phyloP scores from a whole-genome alignment of 2,888 invertebrate species.

The Limnephilus auricula region DNA sequence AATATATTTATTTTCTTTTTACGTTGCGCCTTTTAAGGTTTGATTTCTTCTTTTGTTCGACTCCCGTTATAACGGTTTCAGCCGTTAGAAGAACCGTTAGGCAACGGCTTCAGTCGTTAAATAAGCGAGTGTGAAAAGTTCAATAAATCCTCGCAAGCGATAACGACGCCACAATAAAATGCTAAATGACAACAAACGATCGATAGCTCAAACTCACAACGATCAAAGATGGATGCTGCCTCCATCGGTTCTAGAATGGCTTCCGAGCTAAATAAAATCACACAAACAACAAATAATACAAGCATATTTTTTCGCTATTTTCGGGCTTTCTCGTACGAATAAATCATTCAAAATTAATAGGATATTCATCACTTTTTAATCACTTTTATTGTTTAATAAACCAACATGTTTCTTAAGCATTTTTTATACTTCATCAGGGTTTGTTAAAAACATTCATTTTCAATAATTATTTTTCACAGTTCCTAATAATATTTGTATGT shows the following conservation, averaged over 20 bases:
- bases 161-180: slow-evolving; percentile 47
- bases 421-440: too few species aligned
- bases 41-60: not conserved
- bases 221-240: not conserved
- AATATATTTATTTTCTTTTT: not conserved
- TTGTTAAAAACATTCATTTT: too few species aligned
- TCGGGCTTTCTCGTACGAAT: not conserved
- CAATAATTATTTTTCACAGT: not conserved
- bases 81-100: not conserved
- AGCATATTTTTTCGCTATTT: not conserved
- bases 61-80: not conserved
- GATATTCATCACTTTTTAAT: too few species aligned
- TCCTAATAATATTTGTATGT: not conserved
- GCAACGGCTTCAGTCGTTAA: slow-evolving; percentile 29
- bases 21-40: not conserved
- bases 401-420: too few species aligned
- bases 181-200: slow-evolving; percentile 51
- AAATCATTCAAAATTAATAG: too few species aligned
- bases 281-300: not conserved
- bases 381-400: too few species aligned
- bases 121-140: slow-evolving; percentile 50
- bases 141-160: slow-evolving; percentile 57
- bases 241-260: not conserved
- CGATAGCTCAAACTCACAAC: not conserved
- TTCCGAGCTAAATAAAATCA: not conserved